Evolutionary conservation across 2,113 vertebrate species (phyloP).

Genomic region (Stegastes partitus): DNA sequence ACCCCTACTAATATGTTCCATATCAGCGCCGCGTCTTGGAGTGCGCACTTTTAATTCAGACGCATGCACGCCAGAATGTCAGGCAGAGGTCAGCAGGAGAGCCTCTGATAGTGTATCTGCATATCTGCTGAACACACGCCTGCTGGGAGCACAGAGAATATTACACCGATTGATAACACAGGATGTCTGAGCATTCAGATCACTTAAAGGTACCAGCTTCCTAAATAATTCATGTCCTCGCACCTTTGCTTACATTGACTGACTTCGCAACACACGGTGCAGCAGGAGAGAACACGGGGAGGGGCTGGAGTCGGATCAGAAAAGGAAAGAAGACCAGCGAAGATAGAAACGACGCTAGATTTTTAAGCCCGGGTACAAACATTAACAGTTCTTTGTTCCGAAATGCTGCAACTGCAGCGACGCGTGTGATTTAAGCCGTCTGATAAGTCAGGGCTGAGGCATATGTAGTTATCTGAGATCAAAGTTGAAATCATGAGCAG

Average conservation of each 20-base stretch:
- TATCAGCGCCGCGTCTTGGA: background rate
- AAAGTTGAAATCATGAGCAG: slow-evolving; percentile 61
- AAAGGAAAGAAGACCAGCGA: slow-evolving; percentile 18
- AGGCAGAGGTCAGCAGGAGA: slow-evolving; percentile 43
- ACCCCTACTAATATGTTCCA: background rate
- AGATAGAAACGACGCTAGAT: too few relatives aligned
- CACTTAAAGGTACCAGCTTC: slow-evolving; percentile 47
- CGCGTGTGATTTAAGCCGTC: slow-evolving; percentile 60
- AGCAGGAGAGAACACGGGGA: background rate
- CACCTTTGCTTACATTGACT: slow-evolving; percentile 51
- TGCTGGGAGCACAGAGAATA: slow-evolving; percentile 50
- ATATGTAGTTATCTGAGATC: slow-evolving; percentile 63
- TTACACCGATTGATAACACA: slow-evolving; percentile 67
- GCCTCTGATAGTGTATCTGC: slow-evolving; percentile 40
- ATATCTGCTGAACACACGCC: slow-evolving; percentile 50
- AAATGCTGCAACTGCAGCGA: slow-evolving; percentile 23
- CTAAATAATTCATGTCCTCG: slow-evolving; percentile 66
- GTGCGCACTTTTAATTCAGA: slow-evolving; percentile 18
- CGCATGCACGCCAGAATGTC: slow-evolving; percentile 22
- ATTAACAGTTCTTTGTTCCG: slow-evolving; percentile 44
- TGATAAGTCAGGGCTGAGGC: slow-evolving; percentile 56
- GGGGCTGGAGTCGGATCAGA: slow-evolving; percentile 19
- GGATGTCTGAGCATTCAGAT: slow-evolving; percentile 53
- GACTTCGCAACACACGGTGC: slow-evolving; percentile 38
- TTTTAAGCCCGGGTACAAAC: slow-evolving; percentile 32